Evolutionary conservation across 2,113 vertebrate species (phyloP).

Genomic region (Aphelocoma coerulescens): DNA sequence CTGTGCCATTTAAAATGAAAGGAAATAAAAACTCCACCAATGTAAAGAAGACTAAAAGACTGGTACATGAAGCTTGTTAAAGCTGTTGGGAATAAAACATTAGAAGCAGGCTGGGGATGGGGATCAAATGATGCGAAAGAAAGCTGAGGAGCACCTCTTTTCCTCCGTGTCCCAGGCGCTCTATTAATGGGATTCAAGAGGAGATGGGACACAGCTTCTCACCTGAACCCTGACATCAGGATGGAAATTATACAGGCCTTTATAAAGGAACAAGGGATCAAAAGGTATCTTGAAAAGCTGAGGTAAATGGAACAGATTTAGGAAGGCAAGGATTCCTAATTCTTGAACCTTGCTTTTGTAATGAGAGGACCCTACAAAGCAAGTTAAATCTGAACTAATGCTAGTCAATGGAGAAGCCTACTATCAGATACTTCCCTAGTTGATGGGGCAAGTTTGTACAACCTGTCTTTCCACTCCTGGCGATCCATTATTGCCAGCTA

Average conservation of each 20-base stretch:
- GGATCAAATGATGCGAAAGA: background rate
- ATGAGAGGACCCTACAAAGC: background rate
- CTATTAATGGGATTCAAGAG: background rate
- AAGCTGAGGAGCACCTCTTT: background rate
- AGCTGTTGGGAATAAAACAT: background rate
- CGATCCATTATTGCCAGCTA: background rate
- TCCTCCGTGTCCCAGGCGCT: background rate
- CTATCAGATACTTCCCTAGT: background rate
- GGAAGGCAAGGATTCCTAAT: background rate
- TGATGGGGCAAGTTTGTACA: background rate
- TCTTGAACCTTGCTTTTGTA: background rate
- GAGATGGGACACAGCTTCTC: background rate
- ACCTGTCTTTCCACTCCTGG: background rate
- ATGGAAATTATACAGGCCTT: background rate
- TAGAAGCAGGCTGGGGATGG: background rate
- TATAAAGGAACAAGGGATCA: background rate
- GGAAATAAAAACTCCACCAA: background rate
- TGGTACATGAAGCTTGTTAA: background rate
- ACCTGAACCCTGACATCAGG: background rate
- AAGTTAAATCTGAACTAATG: background rate
- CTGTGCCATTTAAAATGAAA: background rate
- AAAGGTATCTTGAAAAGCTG: background rate
- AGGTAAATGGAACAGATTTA: background rate
- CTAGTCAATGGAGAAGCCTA: background rate
- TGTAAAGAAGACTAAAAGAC: background rate